Conservation (phyloP, 2,888 invertebrate species). For the Tridacna gigas region DNA sequence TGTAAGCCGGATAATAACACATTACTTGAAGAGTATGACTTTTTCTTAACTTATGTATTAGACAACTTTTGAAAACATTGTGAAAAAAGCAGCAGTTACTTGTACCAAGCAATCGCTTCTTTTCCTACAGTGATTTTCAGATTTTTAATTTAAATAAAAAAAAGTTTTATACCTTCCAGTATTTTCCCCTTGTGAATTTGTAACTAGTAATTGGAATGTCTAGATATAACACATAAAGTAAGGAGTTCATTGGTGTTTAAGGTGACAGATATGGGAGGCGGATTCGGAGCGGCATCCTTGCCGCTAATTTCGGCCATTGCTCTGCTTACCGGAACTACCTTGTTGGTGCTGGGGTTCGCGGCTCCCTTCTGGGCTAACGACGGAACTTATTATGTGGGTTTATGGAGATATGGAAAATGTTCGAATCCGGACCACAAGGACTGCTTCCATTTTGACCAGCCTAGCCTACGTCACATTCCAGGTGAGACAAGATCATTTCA, state of each 20-base stretch:
- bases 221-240: neutral
- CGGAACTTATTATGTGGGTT: slow-evolving; percentile 67
- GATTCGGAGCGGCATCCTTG: slow-evolving; percentile 73
- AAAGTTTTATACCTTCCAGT: no score
- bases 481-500: slow-evolving; percentile 29
- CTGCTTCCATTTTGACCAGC: slow-evolving; percentile 69
- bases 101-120: no score
- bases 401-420: slow-evolving; percentile 76
- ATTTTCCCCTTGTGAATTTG: no score
- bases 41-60: no score
- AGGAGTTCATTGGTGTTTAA: neutral
- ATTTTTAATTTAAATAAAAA: no score
- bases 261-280: slow-evolving; percentile 66
- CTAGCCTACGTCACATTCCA: slow-evolving; percentile 43
- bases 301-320: slow-evolving; percentile 77
- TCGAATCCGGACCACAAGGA: slow-evolving; percentile 41
- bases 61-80: no score
- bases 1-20: neutral
- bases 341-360: slow-evolving; percentile 75
- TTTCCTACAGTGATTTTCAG: no score
- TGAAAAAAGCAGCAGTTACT: no score
- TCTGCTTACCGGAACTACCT: slow-evolving; percentile 69
- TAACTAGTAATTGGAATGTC: no score
- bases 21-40: no score
- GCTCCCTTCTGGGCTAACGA: slow-evolving; percentile 75